Conservation (phyloP, 2,888 invertebrate genomes). For the Fabriciana adippe region DNA sequence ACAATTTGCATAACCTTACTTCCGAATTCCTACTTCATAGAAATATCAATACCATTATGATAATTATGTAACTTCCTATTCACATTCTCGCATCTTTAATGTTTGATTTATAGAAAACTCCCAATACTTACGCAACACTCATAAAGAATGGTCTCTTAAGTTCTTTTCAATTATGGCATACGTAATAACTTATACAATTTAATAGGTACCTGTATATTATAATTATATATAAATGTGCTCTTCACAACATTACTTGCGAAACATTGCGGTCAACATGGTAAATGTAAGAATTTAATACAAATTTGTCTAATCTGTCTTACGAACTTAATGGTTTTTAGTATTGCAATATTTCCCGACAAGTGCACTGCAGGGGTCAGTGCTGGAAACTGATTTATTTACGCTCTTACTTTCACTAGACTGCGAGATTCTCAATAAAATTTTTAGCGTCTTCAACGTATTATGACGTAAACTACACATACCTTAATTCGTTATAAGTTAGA, state of each 20-base stretch:
- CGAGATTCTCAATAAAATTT: slow-evolving; percentile 43
- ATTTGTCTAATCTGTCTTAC: slow-evolving; percentile 7
- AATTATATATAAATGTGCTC: too few species aligned
- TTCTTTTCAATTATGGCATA: slow-evolving; percentile 30
- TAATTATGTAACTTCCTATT: slow-evolving; percentile 54
- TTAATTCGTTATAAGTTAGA: slow-evolving; percentile 6
- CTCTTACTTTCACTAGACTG: slow-evolving; percentile 71
- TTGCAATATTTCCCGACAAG: slow-evolving; percentile 49
- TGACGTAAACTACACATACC: slow-evolving; percentile 34
- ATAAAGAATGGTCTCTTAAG: slow-evolving; percentile 37
- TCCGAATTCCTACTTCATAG: slow-evolving; percentile 37
- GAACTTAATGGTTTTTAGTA: slow-evolving; percentile 29
- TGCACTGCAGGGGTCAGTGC: slow-evolving; percentile 60
- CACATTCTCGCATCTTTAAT: slow-evolving; percentile 48
- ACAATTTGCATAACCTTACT: slow-evolving; percentile 47
- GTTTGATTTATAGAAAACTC: slow-evolving; percentile 53
- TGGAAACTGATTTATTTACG: slow-evolving; percentile 57
- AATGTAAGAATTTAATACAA: neutral
- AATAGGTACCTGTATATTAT: neutral
- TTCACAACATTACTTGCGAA: too few species aligned
- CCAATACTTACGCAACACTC: slow-evolving; percentile 47
- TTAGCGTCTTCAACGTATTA: slow-evolving; percentile 39
- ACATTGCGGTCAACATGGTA: too few species aligned
- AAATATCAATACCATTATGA: slow-evolving; percentile 34
- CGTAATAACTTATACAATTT: slow-evolving; percentile 39